Conservation (phyloP, 1,140 invertebrate genomes). For the Pogonomyrmex californicus region DNA sequence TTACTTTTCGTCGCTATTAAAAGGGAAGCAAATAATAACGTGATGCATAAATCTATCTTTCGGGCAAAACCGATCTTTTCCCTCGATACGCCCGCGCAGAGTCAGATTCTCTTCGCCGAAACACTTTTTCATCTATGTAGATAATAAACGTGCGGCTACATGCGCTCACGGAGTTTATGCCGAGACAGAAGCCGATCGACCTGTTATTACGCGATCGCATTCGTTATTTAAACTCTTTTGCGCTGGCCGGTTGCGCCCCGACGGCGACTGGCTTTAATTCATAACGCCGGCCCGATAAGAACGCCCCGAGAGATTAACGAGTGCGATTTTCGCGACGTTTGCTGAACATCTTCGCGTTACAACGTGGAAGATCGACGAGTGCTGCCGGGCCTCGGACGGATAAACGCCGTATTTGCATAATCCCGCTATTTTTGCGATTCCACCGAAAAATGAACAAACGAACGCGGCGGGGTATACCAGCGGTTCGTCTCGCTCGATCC, state of each 20-base stretch:
- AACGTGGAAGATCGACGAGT: conserved; percentile 58
- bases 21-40: conserved; percentile 26
- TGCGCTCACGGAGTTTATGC: conserved; percentile 21
- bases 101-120: conserved; percentile 23
- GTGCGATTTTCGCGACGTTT: conserved; percentile 66
- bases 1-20: background rate
- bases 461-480: conserved; percentile 4
- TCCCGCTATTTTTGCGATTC: conserved; percentile 60
- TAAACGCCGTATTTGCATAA: conserved; percentile 60
- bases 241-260: conserved; percentile 49
- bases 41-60: conserved; percentile 16
- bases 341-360: conserved; percentile 61
- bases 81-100: conserved; percentile 15
- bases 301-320: conserved; percentile 63
- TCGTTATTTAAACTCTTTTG: conserved; percentile 61
- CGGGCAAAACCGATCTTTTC: conserved; percentile 9
- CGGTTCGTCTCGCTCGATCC: conserved; percentile 41
- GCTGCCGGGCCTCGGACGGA: conserved; percentile 39
- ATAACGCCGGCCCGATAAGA: conserved; percentile 61
- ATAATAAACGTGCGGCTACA: conserved; percentile 35
- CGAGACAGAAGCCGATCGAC: conserved; percentile 60
- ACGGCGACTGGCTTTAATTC: conserved; percentile 65
- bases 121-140: conserved; percentile 44
- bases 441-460: conserved; percentile 58
- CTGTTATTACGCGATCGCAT: conserved; percentile 68